These are phyloP conservation scores for Muntiacus muntjak DNA, from an alignment of 2,113 vertebrate species.

Conservation along the genomic window DNA sequence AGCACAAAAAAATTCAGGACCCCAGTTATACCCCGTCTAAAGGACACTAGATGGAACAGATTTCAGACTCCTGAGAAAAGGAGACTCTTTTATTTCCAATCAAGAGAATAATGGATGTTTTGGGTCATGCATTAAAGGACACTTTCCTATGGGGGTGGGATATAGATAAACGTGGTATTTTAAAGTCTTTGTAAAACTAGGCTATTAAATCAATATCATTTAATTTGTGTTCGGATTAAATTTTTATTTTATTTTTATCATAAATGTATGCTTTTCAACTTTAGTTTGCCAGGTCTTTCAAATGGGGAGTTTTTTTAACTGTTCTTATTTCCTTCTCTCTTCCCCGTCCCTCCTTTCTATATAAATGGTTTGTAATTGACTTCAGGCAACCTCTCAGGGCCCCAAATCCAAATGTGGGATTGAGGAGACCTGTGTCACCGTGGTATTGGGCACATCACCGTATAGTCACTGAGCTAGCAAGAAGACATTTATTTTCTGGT, in stretches of 20 bases:
- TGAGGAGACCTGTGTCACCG: not conserved
- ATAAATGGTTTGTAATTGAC: not conserved
- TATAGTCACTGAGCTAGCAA: not conserved
- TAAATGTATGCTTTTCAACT: not conserved
- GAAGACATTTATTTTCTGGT: not conserved
- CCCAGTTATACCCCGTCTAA: slow-evolving; percentile 83
- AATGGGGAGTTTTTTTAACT: not conserved
- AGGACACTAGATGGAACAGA: slow-evolving; percentile 89
- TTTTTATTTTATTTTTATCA: slow-evolving; percentile 25
- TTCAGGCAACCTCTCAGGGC: not conserved
- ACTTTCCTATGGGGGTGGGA: slow-evolving; percentile 64
- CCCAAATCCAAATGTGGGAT: not conserved
- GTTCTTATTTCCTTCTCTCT: not conserved
- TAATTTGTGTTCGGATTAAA: not conserved
- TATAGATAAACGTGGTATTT: not conserved
- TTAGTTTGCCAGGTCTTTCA: not conserved
- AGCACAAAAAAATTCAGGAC: slow-evolving; percentile 80
- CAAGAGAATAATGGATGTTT: slow-evolving; percentile 55
- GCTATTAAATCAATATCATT: not conserved
- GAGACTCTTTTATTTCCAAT: slow-evolving; percentile 91
- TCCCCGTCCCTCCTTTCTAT: not conserved
- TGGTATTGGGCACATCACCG: not conserved
- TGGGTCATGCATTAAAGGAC: slow-evolving; percentile 78
- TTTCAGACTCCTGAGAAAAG: slow-evolving; percentile 91
- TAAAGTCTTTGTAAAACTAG: not conserved